Conservation (phyloP, 1,140 invertebrate species). For the Drosophila pseudoananassae region DNA sequence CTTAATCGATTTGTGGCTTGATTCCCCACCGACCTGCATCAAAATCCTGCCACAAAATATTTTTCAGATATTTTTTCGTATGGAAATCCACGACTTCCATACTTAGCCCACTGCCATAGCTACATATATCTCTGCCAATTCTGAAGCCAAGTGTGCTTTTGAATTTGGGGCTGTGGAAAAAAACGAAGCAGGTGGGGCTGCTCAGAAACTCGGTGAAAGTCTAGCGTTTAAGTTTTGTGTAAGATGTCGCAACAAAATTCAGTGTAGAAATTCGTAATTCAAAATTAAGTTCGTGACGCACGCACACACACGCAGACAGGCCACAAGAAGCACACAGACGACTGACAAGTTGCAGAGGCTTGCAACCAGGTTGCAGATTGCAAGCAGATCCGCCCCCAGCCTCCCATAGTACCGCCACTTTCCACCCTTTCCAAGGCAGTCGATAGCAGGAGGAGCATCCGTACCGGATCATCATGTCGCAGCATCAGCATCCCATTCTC, state of each 20-base stretch:
- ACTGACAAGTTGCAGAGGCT: constrained; percentile 3
- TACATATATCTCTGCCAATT: too few relatives aligned
- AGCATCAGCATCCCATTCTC: constrained; percentile 14
- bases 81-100: too few relatives aligned
- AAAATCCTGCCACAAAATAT: too few relatives aligned
- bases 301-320: constrained; percentile 17
- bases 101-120: too few relatives aligned
- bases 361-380: constrained; percentile 8
- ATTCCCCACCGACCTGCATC: too few relatives aligned
- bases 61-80: too few relatives aligned
- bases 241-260: constrained; percentile 67
- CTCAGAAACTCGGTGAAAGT: constrained; percentile 54
- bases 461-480: constrained; percentile 11
- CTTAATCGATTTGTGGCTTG: too few relatives aligned
- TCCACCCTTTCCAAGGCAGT: background rate
- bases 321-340: constrained; percentile 3
- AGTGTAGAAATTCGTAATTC: constrained; percentile 57
- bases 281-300: constrained; percentile 51
- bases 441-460: background rate
- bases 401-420: background rate
- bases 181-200: constrained; percentile 1
- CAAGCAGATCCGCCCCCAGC: background rate
- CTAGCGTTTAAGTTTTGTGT: constrained; percentile 61
- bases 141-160: constrained; percentile 11
- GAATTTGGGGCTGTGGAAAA: background rate